Evolutionary conservation across 1,140 invertebrate species (phyloP).

Genomic region (Coenobita brevimanus): DNA sequence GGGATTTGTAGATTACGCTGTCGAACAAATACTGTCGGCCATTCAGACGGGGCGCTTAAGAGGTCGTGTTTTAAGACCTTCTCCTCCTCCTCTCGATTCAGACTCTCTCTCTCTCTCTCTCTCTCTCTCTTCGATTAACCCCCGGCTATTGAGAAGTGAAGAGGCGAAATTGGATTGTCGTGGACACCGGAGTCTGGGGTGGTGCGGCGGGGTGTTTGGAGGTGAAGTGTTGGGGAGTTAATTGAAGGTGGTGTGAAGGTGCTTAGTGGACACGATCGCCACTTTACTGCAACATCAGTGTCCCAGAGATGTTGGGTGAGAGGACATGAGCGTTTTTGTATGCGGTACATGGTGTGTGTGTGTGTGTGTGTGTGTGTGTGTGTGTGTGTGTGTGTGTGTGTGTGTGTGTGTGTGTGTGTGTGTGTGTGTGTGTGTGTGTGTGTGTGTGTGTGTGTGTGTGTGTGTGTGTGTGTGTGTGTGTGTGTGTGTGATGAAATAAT

Average conservation of each 20-base stretch:
- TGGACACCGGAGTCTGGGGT: neutral
- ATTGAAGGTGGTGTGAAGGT: too few relatives aligned
- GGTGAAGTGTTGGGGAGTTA: too few relatives aligned
- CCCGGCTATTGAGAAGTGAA: conserved; percentile 42
- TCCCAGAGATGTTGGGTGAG: too few relatives aligned
- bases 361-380: neutral
- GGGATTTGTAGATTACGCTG: conserved; percentile 68
- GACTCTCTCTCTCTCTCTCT: neutral
- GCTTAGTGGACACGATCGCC: too few relatives aligned
- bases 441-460: conserved; percentile 12
- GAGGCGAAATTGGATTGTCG: conserved; percentile 47
- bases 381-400: neutral
- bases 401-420: neutral
- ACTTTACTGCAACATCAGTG: too few relatives aligned
- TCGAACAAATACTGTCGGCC: conserved; percentile 65
- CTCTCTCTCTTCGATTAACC: conserved; percentile 34
- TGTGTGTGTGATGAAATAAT: neutral
- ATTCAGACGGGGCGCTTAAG: neutral
- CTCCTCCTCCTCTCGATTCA: neutral
- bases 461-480: conserved; percentile 8
- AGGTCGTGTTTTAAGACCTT: neutral
- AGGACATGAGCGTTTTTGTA: too few relatives aligned
- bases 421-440: neutral
- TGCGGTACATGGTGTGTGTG: neutral
- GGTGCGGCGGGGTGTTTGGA: too few relatives aligned